Conservation (phyloP, 1,140 invertebrate species). For the Antheraea mylitta region DNA sequence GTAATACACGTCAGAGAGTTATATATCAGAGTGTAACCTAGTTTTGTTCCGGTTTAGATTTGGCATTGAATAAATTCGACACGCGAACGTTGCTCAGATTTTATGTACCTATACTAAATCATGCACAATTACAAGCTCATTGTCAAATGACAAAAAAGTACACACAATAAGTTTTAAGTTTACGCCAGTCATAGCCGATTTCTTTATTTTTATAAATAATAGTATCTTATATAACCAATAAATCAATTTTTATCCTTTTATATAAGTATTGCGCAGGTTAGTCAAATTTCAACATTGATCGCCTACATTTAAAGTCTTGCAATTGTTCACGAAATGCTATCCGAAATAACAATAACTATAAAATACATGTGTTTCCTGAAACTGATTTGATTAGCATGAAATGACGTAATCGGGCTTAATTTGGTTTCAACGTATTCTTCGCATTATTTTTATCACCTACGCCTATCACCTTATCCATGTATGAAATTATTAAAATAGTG, state of each 20-base stretch:
- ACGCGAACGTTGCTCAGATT: conserved; percentile 24
- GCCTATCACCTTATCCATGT: conserved; percentile 15
- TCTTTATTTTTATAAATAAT: not conserved
- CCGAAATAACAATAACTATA: conserved; percentile 27
- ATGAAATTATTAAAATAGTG: conserved; percentile 33
- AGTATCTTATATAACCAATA: not conserved
- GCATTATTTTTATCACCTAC: conserved; percentile 27
- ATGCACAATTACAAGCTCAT: conserved; percentile 32
- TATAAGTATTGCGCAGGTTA: too few species aligned
- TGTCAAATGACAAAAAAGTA: conserved; percentile 24
- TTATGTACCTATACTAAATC: conserved; percentile 24
- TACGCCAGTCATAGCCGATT: not conserved
- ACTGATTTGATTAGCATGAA: not conserved
- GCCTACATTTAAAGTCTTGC: too few species aligned
- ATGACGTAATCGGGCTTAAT: not conserved
- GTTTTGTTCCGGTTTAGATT: conserved; percentile 38
- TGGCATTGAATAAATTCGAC: conserved; percentile 42
- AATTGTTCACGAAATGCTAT: too few species aligned
- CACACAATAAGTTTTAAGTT: not conserved
- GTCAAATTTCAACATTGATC: too few species aligned
- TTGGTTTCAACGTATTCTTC: not conserved
- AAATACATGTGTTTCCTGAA: too few species aligned
- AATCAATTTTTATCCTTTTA: too few species aligned
- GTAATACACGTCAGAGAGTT: not conserved
- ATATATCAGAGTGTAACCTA: not conserved